Evolutionary conservation across 2,113 vertebrate genomes (phyloP).

Genomic region (Ursus arctos): DNA sequence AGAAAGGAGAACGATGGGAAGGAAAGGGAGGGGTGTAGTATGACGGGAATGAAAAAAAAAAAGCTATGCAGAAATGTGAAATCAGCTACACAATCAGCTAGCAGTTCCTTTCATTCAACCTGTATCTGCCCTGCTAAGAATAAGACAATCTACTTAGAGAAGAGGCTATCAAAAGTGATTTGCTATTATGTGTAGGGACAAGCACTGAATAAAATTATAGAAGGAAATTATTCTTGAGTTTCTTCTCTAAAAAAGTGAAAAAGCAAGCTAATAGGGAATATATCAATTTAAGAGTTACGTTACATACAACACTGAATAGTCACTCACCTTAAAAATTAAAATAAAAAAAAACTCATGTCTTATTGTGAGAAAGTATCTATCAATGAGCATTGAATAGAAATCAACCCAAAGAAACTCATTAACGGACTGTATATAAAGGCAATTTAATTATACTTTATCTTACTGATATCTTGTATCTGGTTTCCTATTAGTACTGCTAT

Average conservation of each 20-base stretch:
- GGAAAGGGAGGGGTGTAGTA: not conserved
- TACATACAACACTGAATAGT: not conserved
- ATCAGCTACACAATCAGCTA: not conserved
- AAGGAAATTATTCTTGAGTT: constrained; percentile 1
- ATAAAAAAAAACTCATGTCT: not conserved
- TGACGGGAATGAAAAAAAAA: not conserved
- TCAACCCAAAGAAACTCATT: not conserved
- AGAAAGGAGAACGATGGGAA: not conserved
- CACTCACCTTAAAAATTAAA: not conserved
- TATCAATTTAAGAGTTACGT: not conserved
- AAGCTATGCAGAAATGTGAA: not conserved
- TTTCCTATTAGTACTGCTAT: not conserved
- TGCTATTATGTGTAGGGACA: not conserved
- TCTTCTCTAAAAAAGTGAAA: constrained; percentile 13
- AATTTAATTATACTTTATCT: not conserved
- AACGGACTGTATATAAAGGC: not conserved
- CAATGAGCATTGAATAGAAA: not conserved
- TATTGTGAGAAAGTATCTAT: not conserved
- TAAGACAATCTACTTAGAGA: not conserved
- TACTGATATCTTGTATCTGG: not conserved
- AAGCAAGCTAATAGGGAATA: constrained; percentile 7
- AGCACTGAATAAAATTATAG: not conserved
- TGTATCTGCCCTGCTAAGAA: not conserved
- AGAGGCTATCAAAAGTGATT: not conserved
- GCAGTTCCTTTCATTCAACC: not conserved